Base-by-base conservation (phyloP, 2,797 vertebrate genomes). In the Myoxocephalus aenaeus region DNA sequence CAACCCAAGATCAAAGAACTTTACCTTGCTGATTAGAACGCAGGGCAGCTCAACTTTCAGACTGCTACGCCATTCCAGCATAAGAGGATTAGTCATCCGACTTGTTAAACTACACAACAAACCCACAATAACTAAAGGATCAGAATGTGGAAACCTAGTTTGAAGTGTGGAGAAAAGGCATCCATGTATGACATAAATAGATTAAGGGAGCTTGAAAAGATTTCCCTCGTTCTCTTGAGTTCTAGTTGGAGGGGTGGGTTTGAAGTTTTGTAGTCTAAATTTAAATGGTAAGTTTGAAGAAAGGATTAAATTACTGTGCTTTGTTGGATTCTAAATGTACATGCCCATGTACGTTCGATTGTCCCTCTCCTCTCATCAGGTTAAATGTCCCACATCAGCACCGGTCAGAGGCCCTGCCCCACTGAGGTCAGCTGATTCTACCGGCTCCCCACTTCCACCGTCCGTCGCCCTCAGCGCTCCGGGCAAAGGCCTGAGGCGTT, bases 21-120 rank as follows among this genome's bases (percentile, higher is more conserved):
- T 85, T 62, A 92, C 87, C 87, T 93, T 84, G 50, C 85, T 91
- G 84, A 92, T 93, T 88, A 88, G 77, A 59, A 89, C 79, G 77
- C 84, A 68, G 86, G 76, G 80, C 77, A 84, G 87, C 92, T 92
- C 86, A 75, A 89, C 87, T 85, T 87, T 85, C 69, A 71, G 80
- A 90, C 81, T 13, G 77, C 77, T 68, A 50, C 82, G 73, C 66
- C 53, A 75, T 81, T 84, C 76, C 42, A 38, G 57, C 77, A 68
- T 92, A 92, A 93, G 87, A 92, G 90, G 90, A 93, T 92, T 90
- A 92, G 79, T 54, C 75, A 87, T 73, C 82, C 59, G 82, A 89
- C 89, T 90, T 84, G 74, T 90, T 91, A 88, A 86, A 92, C 82
- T 85, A 58, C 79, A 92, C 75, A 90, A 91, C 87, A 92, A 87